Evolutionary conservation across 2,888 invertebrate species (phyloP).

Genomic region (Hipparchia sbordonii): DNA sequence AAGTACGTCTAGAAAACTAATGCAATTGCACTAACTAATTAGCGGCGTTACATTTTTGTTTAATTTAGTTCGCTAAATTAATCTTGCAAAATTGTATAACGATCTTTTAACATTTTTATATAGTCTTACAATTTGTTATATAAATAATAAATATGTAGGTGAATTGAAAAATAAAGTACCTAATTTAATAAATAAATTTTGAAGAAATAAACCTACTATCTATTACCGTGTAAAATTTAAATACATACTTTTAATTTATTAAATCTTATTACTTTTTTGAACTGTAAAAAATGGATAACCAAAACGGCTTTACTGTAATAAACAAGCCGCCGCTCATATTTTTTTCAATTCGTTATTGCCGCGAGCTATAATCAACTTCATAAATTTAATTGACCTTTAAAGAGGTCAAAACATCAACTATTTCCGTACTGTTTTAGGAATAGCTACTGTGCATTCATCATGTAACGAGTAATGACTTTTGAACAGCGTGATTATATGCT

Average conservation of each 20-base stretch:
- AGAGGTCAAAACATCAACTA: constrained; percentile 12
- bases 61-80: not conserved
- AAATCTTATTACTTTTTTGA: no score
- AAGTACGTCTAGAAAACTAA: not conserved
- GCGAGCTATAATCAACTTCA: not conserved
- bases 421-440: constrained; percentile 2
- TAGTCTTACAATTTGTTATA: no score
- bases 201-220: no score
- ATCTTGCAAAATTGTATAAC: not conserved
- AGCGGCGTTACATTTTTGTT: not conserved
- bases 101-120: no score
- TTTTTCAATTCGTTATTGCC: not conserved
- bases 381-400: constrained; percentile 1
- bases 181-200: no score
- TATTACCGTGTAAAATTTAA: no score
- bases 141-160: no score
- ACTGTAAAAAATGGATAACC: no score
- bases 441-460: not conserved
- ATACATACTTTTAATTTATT: no score
- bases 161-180: no score
- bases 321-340: not conserved
- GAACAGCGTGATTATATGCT: not conserved
- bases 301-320: not conserved
- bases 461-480: not conserved
- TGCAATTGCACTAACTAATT: not conserved